These are phyloP conservation scores for Lagorchestes hirsutus DNA, from an alignment of 2,797 vertebrate species.

Conservation along the genomic window DNA sequence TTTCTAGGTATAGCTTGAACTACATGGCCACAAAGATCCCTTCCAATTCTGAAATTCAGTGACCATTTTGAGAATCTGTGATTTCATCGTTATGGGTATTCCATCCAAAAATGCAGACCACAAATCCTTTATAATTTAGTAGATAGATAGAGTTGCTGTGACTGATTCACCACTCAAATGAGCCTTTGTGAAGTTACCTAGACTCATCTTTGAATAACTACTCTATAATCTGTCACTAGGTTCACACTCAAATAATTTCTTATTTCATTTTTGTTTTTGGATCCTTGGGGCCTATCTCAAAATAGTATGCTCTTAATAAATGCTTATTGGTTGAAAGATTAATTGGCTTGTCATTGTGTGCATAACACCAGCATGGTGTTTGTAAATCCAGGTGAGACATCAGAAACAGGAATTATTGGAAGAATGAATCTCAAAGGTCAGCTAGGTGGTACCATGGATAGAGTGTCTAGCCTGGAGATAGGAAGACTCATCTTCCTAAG, in stretches of 20 bases:
- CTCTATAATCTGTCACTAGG: neutral
- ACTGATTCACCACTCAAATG: neutral
- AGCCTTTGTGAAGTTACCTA: neutral
- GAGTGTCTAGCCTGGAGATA: too few species aligned
- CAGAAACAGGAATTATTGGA: neutral
- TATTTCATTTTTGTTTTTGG: neutral
- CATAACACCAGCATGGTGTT: neutral
- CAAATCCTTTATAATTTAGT: neutral
- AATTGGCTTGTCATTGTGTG: neutral
- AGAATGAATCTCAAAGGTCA: neutral
- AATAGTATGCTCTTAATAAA: neutral
- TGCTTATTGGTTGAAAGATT: neutral
- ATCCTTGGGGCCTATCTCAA: neutral
- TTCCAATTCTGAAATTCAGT: neutral
- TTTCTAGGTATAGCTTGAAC: neutral
- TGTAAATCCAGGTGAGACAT: neutral
- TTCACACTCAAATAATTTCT: neutral
- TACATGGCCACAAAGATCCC: neutral
- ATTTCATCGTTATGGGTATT: neutral
- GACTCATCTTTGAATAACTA: neutral
- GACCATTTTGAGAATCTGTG: neutral
- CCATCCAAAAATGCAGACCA: neutral
- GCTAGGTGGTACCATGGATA: too few species aligned
- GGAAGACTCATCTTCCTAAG: too few species aligned
- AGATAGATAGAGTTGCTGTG: neutral